phyloP scores from a whole-genome alignment of 1,140 invertebrate genomes.

The Maconellicoccus hirsutus region DNA sequence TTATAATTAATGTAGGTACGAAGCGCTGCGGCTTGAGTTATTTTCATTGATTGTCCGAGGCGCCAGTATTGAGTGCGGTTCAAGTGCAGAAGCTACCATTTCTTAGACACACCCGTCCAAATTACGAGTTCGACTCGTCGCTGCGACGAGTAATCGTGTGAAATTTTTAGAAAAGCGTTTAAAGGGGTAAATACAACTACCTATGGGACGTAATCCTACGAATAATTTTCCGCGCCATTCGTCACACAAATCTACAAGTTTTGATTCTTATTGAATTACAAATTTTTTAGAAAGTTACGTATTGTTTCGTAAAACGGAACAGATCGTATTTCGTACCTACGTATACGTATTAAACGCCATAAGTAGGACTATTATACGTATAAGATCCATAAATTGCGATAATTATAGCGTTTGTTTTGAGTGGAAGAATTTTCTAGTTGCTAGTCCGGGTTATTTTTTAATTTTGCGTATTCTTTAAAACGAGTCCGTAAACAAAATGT shows the following conservation, averaged over 20 bases:
- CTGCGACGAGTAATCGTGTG: neutral
- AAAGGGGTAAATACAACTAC: too few relatives aligned
- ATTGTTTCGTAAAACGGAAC: too few relatives aligned
- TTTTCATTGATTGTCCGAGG: neutral
- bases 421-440: neutral
- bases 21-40: neutral
- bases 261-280: conserved; percentile 10
- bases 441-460: conserved; percentile 1
- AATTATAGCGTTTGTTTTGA: conserved; percentile 9
- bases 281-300: neutral
- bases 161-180: neutral
- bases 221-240: neutral
- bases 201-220: too few relatives aligned
- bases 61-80: neutral
- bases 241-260: neutral
- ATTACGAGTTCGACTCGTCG: neutral
- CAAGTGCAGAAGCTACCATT: neutral
- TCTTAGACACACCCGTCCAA: neutral
- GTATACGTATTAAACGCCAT: conserved; percentile 3
- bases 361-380: neutral
- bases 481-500: too few relatives aligned
- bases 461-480: neutral
- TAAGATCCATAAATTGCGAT: neutral
- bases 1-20: neutral
- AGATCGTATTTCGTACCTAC: too few relatives aligned